These are phyloP conservation scores for Drosophila sordidapex DNA, from an alignment of 2,888 invertebrate species.

Conservation along the genomic window DNA sequence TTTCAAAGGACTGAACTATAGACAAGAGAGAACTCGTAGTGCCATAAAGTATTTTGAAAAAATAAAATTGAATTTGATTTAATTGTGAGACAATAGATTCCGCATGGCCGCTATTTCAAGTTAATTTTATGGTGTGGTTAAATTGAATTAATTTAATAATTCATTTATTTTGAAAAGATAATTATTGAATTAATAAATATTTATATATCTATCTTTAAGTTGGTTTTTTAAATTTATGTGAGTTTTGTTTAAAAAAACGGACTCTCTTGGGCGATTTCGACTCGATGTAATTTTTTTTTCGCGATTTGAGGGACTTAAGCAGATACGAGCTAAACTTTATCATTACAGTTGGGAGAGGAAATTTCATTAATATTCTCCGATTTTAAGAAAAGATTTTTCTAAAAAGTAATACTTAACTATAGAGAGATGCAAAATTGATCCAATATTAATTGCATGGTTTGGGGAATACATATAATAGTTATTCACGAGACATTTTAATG, in stretches of 20 bases:
- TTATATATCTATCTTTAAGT: too few relatives aligned
- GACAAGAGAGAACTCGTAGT: too few relatives aligned
- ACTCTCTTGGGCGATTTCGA: too few relatives aligned
- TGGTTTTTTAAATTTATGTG: too few relatives aligned
- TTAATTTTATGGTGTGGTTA: background rate
- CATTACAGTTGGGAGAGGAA: too few relatives aligned
- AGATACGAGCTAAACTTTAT: too few relatives aligned
- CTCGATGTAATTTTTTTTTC: too few relatives aligned
- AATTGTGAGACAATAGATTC: background rate
- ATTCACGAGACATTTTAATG: background rate
- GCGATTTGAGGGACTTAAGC: too few relatives aligned
- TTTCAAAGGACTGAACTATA: background rate
- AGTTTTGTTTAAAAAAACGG: too few relatives aligned
- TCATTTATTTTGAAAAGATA: background rate
- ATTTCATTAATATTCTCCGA: too few relatives aligned
- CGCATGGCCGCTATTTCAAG: background rate
- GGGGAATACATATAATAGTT: background rate
- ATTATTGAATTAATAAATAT: too few relatives aligned
- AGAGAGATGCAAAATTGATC: background rate
- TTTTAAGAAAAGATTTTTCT: too few relatives aligned
- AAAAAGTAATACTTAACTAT: background rate
- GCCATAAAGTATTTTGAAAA: background rate
- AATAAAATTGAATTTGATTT: background rate
- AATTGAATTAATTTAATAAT: background rate
- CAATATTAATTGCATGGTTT: background rate